These are phyloP conservation scores for Nephrotoma appendiculata DNA, from an alignment of 2,888 invertebrate species.

Conservation along the genomic window DNA sequence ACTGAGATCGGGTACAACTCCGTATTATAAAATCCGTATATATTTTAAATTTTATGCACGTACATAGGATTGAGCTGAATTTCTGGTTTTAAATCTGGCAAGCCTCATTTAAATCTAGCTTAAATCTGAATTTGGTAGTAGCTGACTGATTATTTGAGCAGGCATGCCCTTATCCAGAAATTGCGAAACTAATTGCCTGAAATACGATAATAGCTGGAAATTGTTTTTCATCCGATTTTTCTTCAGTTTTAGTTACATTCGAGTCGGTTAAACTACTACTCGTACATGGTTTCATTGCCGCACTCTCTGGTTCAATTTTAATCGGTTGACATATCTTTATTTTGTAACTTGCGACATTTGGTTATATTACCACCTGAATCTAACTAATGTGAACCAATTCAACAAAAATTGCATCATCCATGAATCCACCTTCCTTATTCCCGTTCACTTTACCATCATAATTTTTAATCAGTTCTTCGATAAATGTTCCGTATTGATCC, in stretches of 20 bases:
- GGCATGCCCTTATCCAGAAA: constrained; percentile 88
- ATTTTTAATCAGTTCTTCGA: constrained; percentile 92
- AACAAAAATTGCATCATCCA: constrained; percentile 88
- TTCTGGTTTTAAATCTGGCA: not conserved
- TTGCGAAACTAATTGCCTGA: constrained; percentile 75
- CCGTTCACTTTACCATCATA: constrained; percentile 97
- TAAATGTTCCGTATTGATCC: constrained; percentile 91
- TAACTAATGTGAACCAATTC: constrained; percentile 72
- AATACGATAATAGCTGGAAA: constrained; percentile 67
- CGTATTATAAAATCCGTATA: constrained; percentile 12
- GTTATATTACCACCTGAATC: constrained; percentile 1
- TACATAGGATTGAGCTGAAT: not conserved
- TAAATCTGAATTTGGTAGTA: not conserved
- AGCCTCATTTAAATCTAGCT: not conserved
- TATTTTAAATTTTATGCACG: not conserved
- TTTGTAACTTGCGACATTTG: constrained; percentile 20
- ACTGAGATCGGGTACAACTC: not conserved
- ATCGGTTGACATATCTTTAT: constrained; percentile 12
- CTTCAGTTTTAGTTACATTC: constrained; percentile 9
- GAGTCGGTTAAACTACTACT: not conserved
- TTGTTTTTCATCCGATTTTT: constrained; percentile 26
- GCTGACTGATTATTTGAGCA: constrained; percentile 20
- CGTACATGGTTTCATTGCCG: not conserved
- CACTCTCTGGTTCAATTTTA: constrained; percentile 20
- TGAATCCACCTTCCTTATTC: constrained; percentile 80